Conservation (phyloP, 2,888 invertebrate genomes). For the Cecidostiba fungosa region DNA sequence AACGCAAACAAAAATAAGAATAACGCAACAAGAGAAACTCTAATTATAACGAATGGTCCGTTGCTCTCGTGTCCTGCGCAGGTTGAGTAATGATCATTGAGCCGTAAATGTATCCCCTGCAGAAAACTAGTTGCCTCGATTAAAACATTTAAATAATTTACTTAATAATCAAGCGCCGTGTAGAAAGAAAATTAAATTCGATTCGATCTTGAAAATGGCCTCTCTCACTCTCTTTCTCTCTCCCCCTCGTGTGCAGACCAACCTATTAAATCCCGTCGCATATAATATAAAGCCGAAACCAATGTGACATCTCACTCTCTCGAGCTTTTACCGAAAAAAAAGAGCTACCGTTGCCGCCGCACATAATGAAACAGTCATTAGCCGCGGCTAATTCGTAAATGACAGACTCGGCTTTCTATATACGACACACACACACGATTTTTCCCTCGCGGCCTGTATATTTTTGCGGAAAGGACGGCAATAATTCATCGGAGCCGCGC, state of each 20-base stretch:
- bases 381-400: neutral
- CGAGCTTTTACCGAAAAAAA: neutral
- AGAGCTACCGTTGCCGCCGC: neutral
- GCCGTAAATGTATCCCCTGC: neutral
- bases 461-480: neutral
- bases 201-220: slow-evolving; percentile 31
- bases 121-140: slow-evolving; percentile 40
- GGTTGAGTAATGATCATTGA: slow-evolving; percentile 28
- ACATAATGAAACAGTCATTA: slow-evolving; percentile 9
- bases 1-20: neutral
- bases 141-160: slow-evolving; percentile 55
- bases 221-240: neutral
- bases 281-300: slow-evolving; percentile 3
- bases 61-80: neutral
- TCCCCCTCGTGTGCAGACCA: neutral
- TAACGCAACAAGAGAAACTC: neutral
- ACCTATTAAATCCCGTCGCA: slow-evolving; percentile 9
- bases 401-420: neutral
- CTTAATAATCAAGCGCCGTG: slow-evolving; percentile 27
- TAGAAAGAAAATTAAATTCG: slow-evolving; percentile 32
- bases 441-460: neutral
- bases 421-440: neutral
- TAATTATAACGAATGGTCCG: slow-evolving; percentile 14
- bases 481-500: slow-evolving; percentile 5
- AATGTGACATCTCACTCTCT: slow-evolving; percentile 40